Evolutionary conservation across 2,113 vertebrate species (phyloP), one percentile per base, ranked within the genome.

Genomic region (Epinephelus cyanopodus): DNA sequence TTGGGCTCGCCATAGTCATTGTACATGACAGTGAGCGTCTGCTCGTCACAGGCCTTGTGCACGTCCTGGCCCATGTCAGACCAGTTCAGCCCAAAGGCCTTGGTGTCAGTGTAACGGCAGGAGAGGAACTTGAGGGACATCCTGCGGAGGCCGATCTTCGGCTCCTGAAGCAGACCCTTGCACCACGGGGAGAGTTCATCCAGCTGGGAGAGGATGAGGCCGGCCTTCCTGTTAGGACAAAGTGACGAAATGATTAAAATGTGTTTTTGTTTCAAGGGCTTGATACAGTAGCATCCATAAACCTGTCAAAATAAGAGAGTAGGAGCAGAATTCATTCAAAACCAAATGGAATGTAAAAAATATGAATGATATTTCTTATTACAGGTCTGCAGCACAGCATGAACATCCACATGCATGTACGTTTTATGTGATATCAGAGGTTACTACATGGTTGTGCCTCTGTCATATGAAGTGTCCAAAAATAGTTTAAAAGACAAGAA

Each of bases 21-120:
- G 90, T 99, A 99, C 84, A 98, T 97, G 84, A 99, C 95, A 0
- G 96, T 96, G 71, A 99, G 95, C 5, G 92, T 95, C 94, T 99
- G 98, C 88, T 99, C 97, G 65, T 99, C 98, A 1, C 98, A 99
- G 0, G 97, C 97, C 93, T 99, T 99, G 92, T 96, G 96, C 25
- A 99, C 96, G 86, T 98, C 98, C 50, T 96, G 97, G 86, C 96
- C 96, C 87, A 99, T 96, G 89, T 97, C 96, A 0, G 95, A 95
- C 98, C 98, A 99, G 93, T 97, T 96, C 2, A 98, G 94, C 68
- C 97, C 97, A 0, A 97, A 97, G 60, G 96, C 96, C 90, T 97
- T 98, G 92, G 97, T 98, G 94, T 99, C 98, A 0, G 97, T 98
- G 95, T 99, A 99, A 74, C 97, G 97, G 88, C 98, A 99, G 74